phyloP scores from a whole-genome alignment of 2,888 invertebrate species.

The Timema cristinae region DNA sequence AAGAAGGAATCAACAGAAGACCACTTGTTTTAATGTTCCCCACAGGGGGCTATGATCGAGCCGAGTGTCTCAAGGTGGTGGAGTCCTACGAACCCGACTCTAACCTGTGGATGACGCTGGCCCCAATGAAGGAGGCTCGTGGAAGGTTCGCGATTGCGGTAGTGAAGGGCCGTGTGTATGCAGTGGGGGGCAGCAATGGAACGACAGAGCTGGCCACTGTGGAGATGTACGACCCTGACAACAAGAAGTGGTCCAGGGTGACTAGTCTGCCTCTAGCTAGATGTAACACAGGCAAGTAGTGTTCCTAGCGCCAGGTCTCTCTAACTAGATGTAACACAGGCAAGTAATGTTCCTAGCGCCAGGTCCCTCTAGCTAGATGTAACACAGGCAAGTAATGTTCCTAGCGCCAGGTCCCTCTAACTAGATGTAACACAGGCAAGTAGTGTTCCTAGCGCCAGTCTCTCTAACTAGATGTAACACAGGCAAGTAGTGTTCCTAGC shows the following conservation, averaged over 20 bases:
- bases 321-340: too few relatives aligned
- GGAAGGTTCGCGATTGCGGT: conserved; percentile 76
- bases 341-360: too few relatives aligned
- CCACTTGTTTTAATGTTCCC: conserved; percentile 20
- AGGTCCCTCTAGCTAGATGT: too few relatives aligned
- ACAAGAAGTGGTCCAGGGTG: conserved; percentile 50
- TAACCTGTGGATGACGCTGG: conserved; percentile 65
- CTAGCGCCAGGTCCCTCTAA: too few relatives aligned
- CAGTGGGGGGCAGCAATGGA: conserved; percentile 80
- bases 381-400: too few relatives aligned
- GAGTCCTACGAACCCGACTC: conserved; percentile 68
- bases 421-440: too few relatives aligned
- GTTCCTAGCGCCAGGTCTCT: too few relatives aligned
- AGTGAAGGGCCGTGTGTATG: conserved; percentile 65
- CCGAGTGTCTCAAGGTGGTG: conserved; percentile 71
- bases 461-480: too few relatives aligned
- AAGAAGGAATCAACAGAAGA: not conserved
- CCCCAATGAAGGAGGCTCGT: conserved; percentile 68
- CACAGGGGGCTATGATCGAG: conserved; percentile 74
- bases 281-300: too few relatives aligned
- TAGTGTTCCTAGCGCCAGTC: too few relatives aligned
- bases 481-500: too few relatives aligned
- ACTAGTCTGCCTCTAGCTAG: conserved; percentile 49
- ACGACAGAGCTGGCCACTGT: conserved; percentile 71
- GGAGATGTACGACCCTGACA: conserved; percentile 56